Evolutionary conservation across 2,888 invertebrate genomes (phyloP).

Genomic region (Petrolisthes cinctipes): DNA sequence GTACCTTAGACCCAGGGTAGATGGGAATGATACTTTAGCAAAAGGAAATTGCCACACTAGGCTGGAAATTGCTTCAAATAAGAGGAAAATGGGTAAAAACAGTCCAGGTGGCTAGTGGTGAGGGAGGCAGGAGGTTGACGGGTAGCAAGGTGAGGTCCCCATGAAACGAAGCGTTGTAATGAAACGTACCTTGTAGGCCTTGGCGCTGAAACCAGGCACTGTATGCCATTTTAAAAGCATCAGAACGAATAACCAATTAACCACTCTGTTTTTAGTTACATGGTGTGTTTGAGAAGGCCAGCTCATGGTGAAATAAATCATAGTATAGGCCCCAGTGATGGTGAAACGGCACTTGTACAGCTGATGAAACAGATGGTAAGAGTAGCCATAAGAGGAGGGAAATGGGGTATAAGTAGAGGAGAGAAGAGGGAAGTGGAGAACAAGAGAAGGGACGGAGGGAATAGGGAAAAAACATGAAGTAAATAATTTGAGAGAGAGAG

Average conservation of each 20-base stretch:
- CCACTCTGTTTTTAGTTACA: too few relatives aligned
- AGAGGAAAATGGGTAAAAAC: background rate
- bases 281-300: too few relatives aligned
- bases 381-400: background rate
- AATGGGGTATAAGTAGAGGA: background rate
- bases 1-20: background rate
- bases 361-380: background rate
- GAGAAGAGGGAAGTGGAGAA: background rate
- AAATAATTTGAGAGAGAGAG: background rate
- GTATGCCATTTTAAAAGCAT: too few relatives aligned
- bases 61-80: background rate
- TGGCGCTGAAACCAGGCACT: background rate
- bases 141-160: conserved; percentile 1
- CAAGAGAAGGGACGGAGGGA: background rate
- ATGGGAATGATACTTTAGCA: background rate
- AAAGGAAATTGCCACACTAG: background rate
- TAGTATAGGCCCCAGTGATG: too few relatives aligned
- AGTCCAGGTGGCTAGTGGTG: background rate
- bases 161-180: conserved; percentile 10
- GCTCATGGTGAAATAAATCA: too few relatives aligned
- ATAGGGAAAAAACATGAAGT: background rate
- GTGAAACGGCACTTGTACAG: too few relatives aligned
- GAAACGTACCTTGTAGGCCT: background rate
- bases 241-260: too few relatives aligned
- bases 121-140: conserved; percentile 11